These are phyloP conservation scores for Euwallacea similis DNA, from an alignment of 1,140 invertebrate species.

Conservation along the genomic window DNA sequence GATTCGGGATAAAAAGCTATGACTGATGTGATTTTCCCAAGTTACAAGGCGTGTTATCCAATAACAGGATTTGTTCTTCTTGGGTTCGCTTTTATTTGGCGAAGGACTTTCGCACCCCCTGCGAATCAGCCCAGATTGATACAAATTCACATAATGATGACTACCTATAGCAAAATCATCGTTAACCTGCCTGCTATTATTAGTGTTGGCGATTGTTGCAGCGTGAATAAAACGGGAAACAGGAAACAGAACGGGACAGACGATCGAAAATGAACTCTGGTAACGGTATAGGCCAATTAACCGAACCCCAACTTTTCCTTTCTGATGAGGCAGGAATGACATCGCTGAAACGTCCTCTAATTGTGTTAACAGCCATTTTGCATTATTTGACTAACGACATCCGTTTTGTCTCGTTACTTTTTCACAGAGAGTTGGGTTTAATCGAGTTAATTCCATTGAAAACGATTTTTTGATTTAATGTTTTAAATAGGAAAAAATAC, in stretches of 20 bases:
- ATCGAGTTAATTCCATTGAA: too few species aligned
- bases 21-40: constrained; percentile 9
- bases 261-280: constrained; percentile 18
- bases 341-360: constrained; percentile 19
- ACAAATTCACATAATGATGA: neutral
- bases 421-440: too few species aligned
- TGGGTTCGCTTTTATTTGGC: constrained; percentile 8
- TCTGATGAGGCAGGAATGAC: constrained; percentile 5
- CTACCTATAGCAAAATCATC: neutral
- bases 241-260: constrained; percentile 14
- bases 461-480: too few species aligned
- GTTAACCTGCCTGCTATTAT: neutral
- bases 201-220: neutral
- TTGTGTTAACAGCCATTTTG: constrained; percentile 19
- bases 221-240: constrained; percentile 16
- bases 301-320: constrained; percentile 21
- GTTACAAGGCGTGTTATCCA: constrained; percentile 10
- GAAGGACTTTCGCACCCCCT: constrained; percentile 1
- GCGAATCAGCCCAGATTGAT: too few species aligned
- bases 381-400: constrained; percentile 20
- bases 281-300: constrained; percentile 20
- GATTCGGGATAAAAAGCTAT: neutral
- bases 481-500: too few species aligned
- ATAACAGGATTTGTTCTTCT: constrained; percentile 15
- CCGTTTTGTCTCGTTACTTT: constrained; percentile 1